These are phyloP conservation scores for Oligia fasciuncula DNA, from an alignment of 2,888 invertebrate species.

Conservation along the genomic window DNA sequence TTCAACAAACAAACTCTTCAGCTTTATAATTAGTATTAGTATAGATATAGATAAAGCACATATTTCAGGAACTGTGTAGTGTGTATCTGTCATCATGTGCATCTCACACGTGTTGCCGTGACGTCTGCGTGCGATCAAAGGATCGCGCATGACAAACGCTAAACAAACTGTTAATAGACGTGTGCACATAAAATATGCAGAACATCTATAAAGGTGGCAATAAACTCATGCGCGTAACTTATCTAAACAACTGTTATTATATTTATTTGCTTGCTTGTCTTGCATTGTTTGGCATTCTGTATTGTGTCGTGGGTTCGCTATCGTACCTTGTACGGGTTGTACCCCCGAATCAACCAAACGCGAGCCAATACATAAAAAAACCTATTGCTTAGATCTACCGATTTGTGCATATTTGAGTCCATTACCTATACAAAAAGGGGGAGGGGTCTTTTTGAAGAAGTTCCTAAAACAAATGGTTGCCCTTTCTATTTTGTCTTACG, in stretches of 20 bases:
- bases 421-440: background rate
- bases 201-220: background rate
- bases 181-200: conserved; percentile 6
- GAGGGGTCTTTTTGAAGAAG: background rate
- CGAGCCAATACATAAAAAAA: background rate
- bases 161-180: conserved; percentile 27
- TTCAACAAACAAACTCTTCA: too few species aligned
- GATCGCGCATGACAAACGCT: conserved; percentile 26
- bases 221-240: background rate
- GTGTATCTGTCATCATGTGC: conserved; percentile 16
- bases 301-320: background rate
- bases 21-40: too few species aligned
- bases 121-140: conserved; percentile 44
- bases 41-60: too few species aligned
- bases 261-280: background rate
- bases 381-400: background rate
- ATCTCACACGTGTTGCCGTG: conserved; percentile 22
- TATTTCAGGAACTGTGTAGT: conserved; percentile 15
- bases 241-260: background rate
- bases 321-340: too few species aligned
- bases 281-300: background rate
- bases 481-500: background rate
- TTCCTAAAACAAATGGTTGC: background rate
- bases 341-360: background rate
- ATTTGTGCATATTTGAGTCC: background rate